Evolutionary conservation across 2,113 vertebrate species (phyloP).

Genomic region (Xenopus laevis): DNA sequence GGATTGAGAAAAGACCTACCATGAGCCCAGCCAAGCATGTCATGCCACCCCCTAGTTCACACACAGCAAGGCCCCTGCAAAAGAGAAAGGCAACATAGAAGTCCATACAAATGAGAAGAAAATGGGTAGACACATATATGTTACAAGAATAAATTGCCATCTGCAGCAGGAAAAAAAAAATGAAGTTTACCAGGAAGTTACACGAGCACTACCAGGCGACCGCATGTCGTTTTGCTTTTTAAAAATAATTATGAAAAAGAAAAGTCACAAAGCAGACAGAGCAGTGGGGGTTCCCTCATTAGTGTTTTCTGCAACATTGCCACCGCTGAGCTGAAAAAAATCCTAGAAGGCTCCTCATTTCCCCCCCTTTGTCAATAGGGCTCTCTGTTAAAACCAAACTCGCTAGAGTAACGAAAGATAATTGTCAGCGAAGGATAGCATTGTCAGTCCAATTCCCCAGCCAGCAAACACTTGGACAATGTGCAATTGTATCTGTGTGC

Average conservation of each 20-base stretch:
- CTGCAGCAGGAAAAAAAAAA: slow-evolving; percentile 58
- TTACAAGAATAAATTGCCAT: slow-evolving; percentile 77
- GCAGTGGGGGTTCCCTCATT: slow-evolving; percentile 80
- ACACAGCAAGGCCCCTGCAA: slow-evolving; percentile 84
- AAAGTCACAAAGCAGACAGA: slow-evolving; percentile 82
- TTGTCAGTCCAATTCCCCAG: slow-evolving; percentile 73
- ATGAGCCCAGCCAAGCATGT: slow-evolving; percentile 91
- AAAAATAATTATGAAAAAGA: slow-evolving; percentile 85
- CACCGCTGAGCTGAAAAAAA: slow-evolving; percentile 80
- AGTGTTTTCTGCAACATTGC: slow-evolving; percentile 75
- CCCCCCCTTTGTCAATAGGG: slow-evolving; percentile 67
- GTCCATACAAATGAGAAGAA: slow-evolving; percentile 83
- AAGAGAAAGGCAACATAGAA: slow-evolving; percentile 76
- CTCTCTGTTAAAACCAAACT: slow-evolving; percentile 77
- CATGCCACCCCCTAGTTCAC: slow-evolving; percentile 90
- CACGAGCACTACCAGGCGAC: slow-evolving; percentile 69
- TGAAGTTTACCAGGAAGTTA: slow-evolving; percentile 73
- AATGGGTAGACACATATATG: slow-evolving; percentile 74
- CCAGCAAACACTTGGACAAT: slow-evolving; percentile 43
- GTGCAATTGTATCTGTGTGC: slow-evolving; percentile 53
- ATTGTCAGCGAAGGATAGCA: slow-evolving; percentile 77
- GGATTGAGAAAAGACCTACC: slow-evolving; percentile 87
- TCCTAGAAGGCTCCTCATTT: slow-evolving; percentile 69
- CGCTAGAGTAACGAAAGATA: slow-evolving; percentile 78
- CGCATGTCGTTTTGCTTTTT: slow-evolving; percentile 82